A percentile compares a stretch with the other conserved stretches of the same genome.
These are phyloP conservation scores for Idaea straminata DNA, from an alignment of 2,888 invertebrate genomes.

Conservation along the genomic window DNA sequence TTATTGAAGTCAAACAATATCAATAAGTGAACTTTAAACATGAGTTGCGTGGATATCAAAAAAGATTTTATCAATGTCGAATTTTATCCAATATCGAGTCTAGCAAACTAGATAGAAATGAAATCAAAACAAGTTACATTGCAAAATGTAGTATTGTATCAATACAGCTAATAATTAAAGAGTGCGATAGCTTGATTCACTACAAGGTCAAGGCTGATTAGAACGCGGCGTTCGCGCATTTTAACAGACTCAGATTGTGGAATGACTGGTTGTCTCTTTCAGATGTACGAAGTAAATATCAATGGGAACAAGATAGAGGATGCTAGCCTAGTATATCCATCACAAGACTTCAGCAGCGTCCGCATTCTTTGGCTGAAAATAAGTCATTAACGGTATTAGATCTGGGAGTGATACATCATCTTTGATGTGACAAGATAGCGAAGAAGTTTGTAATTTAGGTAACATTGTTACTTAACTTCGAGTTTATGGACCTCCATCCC, in stretches of 20 bases:
- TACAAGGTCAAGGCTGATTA: slow-evolving; percentile 72
- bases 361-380: slow-evolving; percentile 68
- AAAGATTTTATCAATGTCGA: not conserved
- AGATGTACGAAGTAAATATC: slow-evolving; percentile 28
- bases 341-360: slow-evolving; percentile 57
- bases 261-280: slow-evolving; percentile 46
- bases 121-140: slow-evolving; percentile 3
- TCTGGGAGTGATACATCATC: slow-evolving; percentile 39
- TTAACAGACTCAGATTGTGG: slow-evolving; percentile 25
- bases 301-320: slow-evolving; percentile 37
- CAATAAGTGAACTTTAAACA: not conserved
- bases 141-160: slow-evolving; percentile 16
- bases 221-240: slow-evolving; percentile 45
- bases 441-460: slow-evolving; percentile 32
- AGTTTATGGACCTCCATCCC: slow-evolving; percentile 4
- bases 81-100: not conserved
- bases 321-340: slow-evolving; percentile 39
- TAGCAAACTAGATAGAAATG: not conserved
- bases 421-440: slow-evolving; percentile 27
- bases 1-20: not conserved
- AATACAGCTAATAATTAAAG: slow-evolving; percentile 51
- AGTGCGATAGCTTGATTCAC: slow-evolving; percentile 51
- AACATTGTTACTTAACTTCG: slow-evolving; percentile 12
- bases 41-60: not conserved
- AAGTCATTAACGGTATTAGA: slow-evolving; percentile 60